These are phyloP conservation scores for Lagodon rhomboides DNA, from an alignment of 2,797 vertebrate genomes.

Conservation along the genomic window DNA sequence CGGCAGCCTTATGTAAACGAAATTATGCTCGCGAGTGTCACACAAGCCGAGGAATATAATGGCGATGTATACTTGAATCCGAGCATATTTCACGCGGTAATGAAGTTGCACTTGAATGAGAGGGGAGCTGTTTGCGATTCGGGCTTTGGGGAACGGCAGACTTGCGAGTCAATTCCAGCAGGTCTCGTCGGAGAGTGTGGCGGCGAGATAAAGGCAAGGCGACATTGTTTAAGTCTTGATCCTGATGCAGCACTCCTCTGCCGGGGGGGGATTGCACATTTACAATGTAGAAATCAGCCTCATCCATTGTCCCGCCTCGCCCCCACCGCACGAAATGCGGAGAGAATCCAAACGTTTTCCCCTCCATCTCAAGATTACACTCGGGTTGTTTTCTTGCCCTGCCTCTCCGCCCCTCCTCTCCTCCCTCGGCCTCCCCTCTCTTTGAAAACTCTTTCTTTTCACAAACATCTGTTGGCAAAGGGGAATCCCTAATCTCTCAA, in stretches of 20 bases:
- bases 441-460: slow-evolving; percentile 78
- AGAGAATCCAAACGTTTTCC: slow-evolving; percentile 67
- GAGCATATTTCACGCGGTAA: slow-evolving; percentile 65
- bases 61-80: slow-evolving; percentile 39
- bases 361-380: slow-evolving; percentile 81
- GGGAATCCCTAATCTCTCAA: slow-evolving; percentile 81
- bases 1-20: slow-evolving; percentile 21
- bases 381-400: slow-evolving; percentile 65
- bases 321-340: slow-evolving; percentile 42
- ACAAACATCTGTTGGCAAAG: slow-evolving; percentile 82
- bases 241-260: slow-evolving; percentile 75
- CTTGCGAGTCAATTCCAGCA: slow-evolving; percentile 69
- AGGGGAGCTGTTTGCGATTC: slow-evolving; percentile 69
- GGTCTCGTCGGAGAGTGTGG: slow-evolving; percentile 76
- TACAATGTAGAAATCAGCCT: slow-evolving; percentile 76
- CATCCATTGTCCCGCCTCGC: slow-evolving; percentile 67
- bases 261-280: slow-evolving; percentile 72
- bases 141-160: slow-evolving; percentile 69
- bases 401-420: slow-evolving; percentile 36
- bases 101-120: slow-evolving; percentile 74
- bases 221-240: slow-evolving; percentile 80
- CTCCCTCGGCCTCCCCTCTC: slow-evolving; percentile 47
- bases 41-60: slow-evolving; percentile 34
- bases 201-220: slow-evolving; percentile 80
- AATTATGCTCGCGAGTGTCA: slow-evolving; percentile 47